These are phyloP conservation scores for Fregata magnificens DNA, from an alignment of 2,113 vertebrate species.

Conservation along the genomic window DNA sequence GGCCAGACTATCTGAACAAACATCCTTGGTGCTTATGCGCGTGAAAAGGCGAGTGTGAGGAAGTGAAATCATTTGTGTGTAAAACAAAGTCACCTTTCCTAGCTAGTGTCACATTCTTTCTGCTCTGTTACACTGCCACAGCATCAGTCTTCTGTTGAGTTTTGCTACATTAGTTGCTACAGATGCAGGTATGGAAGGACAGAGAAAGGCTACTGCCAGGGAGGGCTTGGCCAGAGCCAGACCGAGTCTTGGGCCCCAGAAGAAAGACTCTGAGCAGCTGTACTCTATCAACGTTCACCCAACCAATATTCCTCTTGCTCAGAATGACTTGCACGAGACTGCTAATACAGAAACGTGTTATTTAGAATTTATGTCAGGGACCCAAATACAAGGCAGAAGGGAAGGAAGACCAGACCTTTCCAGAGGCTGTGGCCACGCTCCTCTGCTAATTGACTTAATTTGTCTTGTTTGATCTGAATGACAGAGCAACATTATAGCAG, in stretches of 20 bases:
- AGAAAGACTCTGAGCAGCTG: not conserved
- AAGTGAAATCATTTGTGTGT: not conserved
- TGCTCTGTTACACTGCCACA: not conserved
- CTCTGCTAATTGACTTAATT: not conserved
- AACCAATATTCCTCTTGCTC: not conserved
- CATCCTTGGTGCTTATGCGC: not conserved
- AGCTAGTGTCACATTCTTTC: accelerated
- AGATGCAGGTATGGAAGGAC: not conserved
- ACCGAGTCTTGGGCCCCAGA: not conserved
- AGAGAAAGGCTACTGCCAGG: not conserved
- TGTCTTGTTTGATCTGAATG: not conserved
- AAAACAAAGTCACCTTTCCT: not conserved
- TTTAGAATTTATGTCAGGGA: not conserved
- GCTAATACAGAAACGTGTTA: accelerated
- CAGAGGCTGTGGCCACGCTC: not conserved
- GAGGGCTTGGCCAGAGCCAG: not conserved
- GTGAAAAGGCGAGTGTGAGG: not conserved
- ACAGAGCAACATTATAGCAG: not conserved
- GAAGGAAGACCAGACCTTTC: not conserved
- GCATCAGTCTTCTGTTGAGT: not conserved
- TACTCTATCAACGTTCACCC: not conserved
- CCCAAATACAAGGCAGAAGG: not conserved
- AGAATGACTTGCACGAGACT: not conserved
- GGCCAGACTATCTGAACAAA: not conserved
- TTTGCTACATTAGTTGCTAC: not conserved